Conservation (phyloP, 2,888 invertebrate species). For the Oligia fasciuncula region DNA sequence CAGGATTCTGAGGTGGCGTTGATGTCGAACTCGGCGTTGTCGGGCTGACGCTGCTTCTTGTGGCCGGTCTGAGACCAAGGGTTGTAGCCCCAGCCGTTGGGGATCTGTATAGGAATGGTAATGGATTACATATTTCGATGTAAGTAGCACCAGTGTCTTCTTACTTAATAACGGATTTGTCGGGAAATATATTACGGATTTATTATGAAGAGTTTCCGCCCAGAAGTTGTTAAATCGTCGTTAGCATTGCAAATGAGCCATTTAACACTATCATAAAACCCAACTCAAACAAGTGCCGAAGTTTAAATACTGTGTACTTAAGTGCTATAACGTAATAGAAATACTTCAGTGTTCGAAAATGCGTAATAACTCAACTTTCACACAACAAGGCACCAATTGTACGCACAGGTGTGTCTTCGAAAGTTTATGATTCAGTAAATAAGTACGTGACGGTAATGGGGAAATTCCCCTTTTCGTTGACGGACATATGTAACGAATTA, state of each 20-base stretch:
- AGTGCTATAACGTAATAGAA: conserved; percentile 45
- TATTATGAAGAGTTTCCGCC: conserved; percentile 1
- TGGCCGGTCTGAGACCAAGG: conserved; percentile 97
- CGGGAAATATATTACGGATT: not conserved
- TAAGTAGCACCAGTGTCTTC: not conserved
- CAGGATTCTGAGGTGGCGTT: conserved; percentile 97
- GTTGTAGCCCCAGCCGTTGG: conserved; percentile 94
- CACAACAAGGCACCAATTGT: conserved; percentile 53
- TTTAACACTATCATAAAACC: conserved; percentile 27
- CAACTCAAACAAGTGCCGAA: conserved; percentile 12
- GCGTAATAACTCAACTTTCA: conserved; percentile 62
- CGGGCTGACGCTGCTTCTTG: conserved; percentile 96
- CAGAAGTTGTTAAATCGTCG: conserved; percentile 23
- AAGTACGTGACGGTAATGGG: conserved; percentile 53
- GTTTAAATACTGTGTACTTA: conserved; percentile 19
- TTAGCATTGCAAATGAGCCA: conserved; percentile 14
- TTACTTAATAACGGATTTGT: too few relatives aligned
- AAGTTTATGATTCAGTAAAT: conserved; percentile 63
- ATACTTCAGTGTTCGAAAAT: conserved; percentile 46
- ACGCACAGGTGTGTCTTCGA: conserved; percentile 62
- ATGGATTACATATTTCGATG: not conserved
- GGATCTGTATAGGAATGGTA: conserved; percentile 79
- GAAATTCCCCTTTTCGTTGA: conserved; percentile 54
- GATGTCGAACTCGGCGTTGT: conserved; percentile 97
- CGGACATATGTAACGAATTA: conserved; percentile 57